Conservation (phyloP, 2,113 vertebrate genomes). For the Pseudopipra pipra region DNA sequence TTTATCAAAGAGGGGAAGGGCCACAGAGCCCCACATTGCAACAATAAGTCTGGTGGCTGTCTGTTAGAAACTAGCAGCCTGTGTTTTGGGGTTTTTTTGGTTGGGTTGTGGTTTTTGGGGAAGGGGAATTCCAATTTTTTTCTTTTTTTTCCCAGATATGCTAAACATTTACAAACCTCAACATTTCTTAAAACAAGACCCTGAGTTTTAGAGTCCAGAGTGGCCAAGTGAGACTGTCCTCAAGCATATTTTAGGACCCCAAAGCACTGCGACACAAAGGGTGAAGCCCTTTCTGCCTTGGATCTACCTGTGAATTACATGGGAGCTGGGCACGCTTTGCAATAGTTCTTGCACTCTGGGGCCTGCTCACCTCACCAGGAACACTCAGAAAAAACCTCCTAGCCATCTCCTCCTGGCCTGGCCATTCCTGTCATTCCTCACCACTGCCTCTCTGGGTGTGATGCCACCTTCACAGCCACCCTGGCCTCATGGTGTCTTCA, state of each 20-base stretch:
- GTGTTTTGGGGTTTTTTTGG: not conserved
- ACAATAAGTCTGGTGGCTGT: not conserved
- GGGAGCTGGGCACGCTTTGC: accelerated
- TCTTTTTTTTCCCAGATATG: not conserved
- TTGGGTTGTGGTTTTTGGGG: not conserved
- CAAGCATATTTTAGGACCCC: not conserved
- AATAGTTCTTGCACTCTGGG: not conserved
- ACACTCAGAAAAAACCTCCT: not conserved
- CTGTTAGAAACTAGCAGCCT: not conserved
- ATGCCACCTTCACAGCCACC: not conserved
- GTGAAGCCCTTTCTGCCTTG: not conserved
- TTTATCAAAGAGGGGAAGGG: not conserved
- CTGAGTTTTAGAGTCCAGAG: not conserved
- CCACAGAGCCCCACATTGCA: not conserved
- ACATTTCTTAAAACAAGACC: not conserved
- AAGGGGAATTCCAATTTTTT: not conserved
- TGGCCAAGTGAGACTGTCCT: not conserved
- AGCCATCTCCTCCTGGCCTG: not conserved
- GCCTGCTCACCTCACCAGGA: not conserved
- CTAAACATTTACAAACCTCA: not conserved
- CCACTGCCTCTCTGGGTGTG: not conserved
- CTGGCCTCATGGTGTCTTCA: not conserved
- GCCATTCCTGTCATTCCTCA: not conserved
- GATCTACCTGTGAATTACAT: accelerated
- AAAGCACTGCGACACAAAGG: not conserved